phyloP scores from a whole-genome alignment of 2,113 vertebrate species.

The Eulemur rufifrons region DNA sequence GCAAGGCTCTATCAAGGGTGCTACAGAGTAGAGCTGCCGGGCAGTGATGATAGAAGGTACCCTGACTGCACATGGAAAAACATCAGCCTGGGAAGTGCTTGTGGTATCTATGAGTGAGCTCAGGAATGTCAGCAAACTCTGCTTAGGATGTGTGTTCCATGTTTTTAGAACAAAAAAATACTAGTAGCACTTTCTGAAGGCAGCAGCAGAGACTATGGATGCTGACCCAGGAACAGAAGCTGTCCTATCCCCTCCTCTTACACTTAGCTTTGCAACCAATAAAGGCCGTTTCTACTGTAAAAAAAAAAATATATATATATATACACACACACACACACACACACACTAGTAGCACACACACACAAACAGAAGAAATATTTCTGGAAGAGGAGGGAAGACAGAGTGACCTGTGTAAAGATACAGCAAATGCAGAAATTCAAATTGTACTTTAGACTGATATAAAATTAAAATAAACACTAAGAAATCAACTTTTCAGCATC shows the following conservation, averaged over 20 bases:
- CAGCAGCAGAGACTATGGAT: no score
- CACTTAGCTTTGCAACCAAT: no score
- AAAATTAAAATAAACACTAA: neutral
- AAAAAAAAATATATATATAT: neutral
- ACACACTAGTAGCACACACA: neutral
- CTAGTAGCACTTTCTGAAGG: no score
- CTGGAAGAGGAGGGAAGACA: neutral
- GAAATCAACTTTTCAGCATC: neutral
- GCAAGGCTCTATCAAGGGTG: rapidly evolving
- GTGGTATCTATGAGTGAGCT: neutral
- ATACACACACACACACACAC: no score
- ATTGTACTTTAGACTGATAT: neutral
- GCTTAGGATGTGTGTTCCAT: neutral
- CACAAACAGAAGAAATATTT: neutral
- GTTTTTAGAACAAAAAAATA: neutral
- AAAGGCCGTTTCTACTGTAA: no score
- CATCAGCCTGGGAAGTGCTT: neutral
- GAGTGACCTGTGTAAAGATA: neutral
- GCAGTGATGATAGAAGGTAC: neutral
- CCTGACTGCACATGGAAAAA: neutral
- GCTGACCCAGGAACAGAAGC: no score
- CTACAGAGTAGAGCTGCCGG: neutral
- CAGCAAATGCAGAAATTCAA: neutral
- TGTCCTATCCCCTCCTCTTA: no score
- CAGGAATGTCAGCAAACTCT: neutral